Percentiles rank a stretch among this genome's conserved stretches.
These are phyloP conservation scores for Coleophora deauratella DNA, from an alignment of 2,888 invertebrate genomes.

Conservation along the genomic window DNA sequence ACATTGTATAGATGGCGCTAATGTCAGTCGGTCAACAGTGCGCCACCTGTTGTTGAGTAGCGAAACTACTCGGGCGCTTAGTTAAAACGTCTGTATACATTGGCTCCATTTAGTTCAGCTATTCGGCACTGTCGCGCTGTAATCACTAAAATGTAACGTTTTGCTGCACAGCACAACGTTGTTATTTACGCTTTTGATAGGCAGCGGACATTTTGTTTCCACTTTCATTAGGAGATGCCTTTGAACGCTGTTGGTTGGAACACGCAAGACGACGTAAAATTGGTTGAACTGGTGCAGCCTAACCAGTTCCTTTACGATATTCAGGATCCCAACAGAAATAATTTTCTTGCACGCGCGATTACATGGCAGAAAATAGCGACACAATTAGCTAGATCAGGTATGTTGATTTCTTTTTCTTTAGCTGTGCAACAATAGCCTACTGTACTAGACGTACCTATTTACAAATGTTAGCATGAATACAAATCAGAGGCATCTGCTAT, in stretches of 20 bases:
- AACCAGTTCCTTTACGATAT: constrained; percentile 51
- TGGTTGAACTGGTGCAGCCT: constrained; percentile 56
- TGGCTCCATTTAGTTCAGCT: neutral
- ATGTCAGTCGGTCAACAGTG: neutral
- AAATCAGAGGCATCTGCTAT: no score
- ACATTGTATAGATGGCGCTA: neutral
- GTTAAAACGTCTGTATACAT: no score
- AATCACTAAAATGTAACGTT: constrained; percentile 54
- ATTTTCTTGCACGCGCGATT: constrained; percentile 51
- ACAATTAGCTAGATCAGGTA: constrained; percentile 55
- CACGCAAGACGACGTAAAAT: constrained; percentile 52
- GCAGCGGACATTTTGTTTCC: constrained; percentile 64
- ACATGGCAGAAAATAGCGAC: constrained; percentile 64
- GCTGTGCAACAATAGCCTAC: no score
- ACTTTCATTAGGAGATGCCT: constrained; percentile 43
- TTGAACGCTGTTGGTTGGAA: constrained; percentile 59
- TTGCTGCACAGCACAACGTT: constrained; percentile 54
- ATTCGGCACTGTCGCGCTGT: neutral
- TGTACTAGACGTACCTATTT: no score
- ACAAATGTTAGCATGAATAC: no score
- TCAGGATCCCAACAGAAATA: constrained; percentile 54
- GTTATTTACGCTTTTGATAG: constrained; percentile 55
- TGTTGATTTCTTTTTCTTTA: constrained; percentile 10
- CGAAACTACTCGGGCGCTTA: neutral
- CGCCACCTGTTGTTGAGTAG: neutral